Evolutionary conservation across 2,113 vertebrate species (phyloP).

Genomic region (Oenanthe oenanthe): DNA sequence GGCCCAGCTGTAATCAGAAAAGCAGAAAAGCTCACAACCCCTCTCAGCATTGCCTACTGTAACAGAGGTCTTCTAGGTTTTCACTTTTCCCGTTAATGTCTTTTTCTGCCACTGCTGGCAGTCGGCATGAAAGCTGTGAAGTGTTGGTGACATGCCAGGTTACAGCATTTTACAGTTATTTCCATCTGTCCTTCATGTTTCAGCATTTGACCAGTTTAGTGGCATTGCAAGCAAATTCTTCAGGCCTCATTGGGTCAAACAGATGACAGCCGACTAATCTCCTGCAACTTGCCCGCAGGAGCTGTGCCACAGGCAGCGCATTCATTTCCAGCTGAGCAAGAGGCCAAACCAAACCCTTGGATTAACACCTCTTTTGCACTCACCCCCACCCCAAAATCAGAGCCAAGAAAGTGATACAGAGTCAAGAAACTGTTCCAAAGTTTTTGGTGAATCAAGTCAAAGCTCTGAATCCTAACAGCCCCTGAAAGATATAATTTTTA

Average conservation of each 20-base stretch:
- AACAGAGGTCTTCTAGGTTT: background rate
- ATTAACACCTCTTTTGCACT: conserved; percentile 51
- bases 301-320: background rate
- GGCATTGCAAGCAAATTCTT: background rate
- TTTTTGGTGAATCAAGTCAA: background rate
- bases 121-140: background rate
- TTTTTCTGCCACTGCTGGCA: background rate
- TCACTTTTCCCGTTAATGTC: background rate
- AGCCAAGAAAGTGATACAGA: conserved; percentile 17
- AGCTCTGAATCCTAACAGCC: background rate
- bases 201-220: background rate
- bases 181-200: conserved; percentile 1
- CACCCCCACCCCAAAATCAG: background rate
- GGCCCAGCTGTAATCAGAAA: background rate
- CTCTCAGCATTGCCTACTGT: background rate
- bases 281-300: background rate
- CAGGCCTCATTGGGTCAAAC: background rate
- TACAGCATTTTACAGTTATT: conserved; percentile 14
- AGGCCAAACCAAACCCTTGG: conserved; percentile 38
- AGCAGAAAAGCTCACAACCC: background rate
- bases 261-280: background rate
- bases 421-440: background rate
- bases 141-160: background rate
- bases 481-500: background rate
- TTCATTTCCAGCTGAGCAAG: conserved; percentile 9